These are phyloP conservation scores for Tyrophagus putrescentiae DNA, from an alignment of 1,140 invertebrate genomes.

Conservation along the genomic window DNA sequence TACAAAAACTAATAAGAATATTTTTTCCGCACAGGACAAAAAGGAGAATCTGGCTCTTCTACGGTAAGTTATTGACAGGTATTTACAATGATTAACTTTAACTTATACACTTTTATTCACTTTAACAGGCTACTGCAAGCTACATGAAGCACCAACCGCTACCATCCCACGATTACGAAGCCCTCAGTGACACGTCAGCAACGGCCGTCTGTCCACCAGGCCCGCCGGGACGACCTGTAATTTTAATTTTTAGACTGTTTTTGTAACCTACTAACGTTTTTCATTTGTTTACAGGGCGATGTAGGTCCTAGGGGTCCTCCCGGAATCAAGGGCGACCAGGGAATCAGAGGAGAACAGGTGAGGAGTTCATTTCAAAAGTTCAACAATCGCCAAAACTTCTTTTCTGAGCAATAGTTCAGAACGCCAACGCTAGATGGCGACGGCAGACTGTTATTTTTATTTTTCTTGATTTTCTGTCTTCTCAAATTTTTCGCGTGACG, in stretches of 20 bases:
- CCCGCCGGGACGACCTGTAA: constrained; percentile 48
- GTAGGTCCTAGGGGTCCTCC: constrained; percentile 61
- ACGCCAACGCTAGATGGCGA: constrained; percentile 6
- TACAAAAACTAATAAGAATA: neutral
- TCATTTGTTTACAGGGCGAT: constrained; percentile 38
- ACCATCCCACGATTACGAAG: constrained; percentile 14
- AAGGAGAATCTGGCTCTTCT: constrained; percentile 74
- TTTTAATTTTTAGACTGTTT: no score
- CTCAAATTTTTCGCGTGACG: no score
- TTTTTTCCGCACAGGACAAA: constrained; percentile 53
- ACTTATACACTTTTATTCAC: neutral
- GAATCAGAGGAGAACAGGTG: constrained; percentile 71
- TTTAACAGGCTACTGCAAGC: neutral
- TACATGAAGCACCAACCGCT: constrained; percentile 12
- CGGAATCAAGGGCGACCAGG: constrained; percentile 72
- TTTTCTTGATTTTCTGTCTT: neutral
- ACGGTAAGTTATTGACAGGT: constrained; percentile 47
- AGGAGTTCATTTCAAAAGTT: neutral
- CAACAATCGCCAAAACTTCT: no score
- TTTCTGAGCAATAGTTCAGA: neutral
- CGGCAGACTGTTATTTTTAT: neutral
- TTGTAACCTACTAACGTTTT: no score
- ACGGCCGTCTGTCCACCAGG: constrained; percentile 54
- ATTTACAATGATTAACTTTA: neutral
- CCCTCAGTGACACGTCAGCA: constrained; percentile 12